Base-by-base conservation (phyloP, 2,888 invertebrate genomes). In the Augiades crinisus region DNA sequence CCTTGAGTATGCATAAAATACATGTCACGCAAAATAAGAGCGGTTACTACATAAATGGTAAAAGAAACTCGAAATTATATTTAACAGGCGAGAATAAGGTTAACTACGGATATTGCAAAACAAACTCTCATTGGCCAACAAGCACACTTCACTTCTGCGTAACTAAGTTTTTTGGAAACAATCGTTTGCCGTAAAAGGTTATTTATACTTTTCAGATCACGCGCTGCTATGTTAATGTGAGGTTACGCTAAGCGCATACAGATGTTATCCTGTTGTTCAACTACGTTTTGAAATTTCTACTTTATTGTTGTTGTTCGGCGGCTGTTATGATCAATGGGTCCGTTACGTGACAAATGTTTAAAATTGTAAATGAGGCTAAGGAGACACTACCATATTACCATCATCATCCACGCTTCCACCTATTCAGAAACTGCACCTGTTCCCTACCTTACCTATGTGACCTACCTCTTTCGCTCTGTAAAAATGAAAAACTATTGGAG, bases 201-300 rank as follows among this genome's bases (percentile, higher is more conserved):
- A 65, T 21, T 30, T 30, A 30, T 30, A 30, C 3, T 63, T 74
- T 74, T 72, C 76, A 63, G 58, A 70, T 75, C 82, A 81, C 78
- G 81, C 68, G 53, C 63, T 59, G 45, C 54, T 70, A 82, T 81
- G 79, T 67, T 76, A 81, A 82, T 81, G 57, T 38, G 56, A 59
- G 57, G 67, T 65, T 79, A 73, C 79, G 80, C 78, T 76, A 63
- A 63, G 55, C 58, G 57, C 69, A 70, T 80, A 72, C 69, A 60
- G 65, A 74, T 67, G 65, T 61, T 24, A 34, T 41, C 10, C n/a
- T 40, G 17, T 34, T 58, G 58, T 67, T 67, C 68, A 64, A 63
- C 64, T 60, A 65, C 54, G 45, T 55, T 62, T 59, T 22, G 6
- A 41, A 50, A 16, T 44, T 37, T 51, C 44, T 44, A 37, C 30